phyloP scores from a whole-genome alignment of 37 sponge, comb jelly and placozoan genomes.

The Geodia barretti region DNA sequence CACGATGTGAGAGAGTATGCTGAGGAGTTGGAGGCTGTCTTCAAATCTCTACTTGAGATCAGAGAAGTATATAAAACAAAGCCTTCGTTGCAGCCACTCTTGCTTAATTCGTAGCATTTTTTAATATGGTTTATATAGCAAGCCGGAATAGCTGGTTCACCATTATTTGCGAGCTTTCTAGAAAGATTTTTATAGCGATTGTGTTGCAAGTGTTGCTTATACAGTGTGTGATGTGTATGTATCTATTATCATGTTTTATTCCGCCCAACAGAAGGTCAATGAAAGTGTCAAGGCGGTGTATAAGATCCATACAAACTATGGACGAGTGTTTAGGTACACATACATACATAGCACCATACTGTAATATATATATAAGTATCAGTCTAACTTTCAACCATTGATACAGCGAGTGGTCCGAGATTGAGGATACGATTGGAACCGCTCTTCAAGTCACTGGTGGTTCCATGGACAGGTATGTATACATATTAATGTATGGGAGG shows the following conservation, averaged over 20 bases:
- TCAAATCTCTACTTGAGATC: constrained; percentile 53
- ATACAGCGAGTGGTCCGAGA: constrained; percentile 51
- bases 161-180: too few species aligned
- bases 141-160: too few species aligned
- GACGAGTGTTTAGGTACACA: constrained; percentile 51
- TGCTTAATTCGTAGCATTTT: not conserved
- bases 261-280: constrained; percentile 34
- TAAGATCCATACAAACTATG: constrained; percentile 69
- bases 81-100: too few species aligned
- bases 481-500: too few species aligned
- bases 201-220: too few species aligned
- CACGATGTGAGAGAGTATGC: constrained; percentile 62
- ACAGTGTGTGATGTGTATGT: not conserved
- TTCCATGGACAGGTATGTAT: constrained; percentile 62
- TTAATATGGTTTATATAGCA: not conserved
- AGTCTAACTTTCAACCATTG: not conserved
- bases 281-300: constrained; percentile 42
- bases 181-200: too few species aligned
- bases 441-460: constrained; percentile 64
- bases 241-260: not conserved
- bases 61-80: constrained; percentile 62
- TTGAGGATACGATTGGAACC: constrained; percentile 56
- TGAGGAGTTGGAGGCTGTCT: constrained; percentile 51
- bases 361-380: not conserved
- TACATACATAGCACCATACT: too few species aligned